phyloP scores from a whole-genome alignment of 2,797 vertebrate genomes.

The Rachycentron canadum region DNA sequence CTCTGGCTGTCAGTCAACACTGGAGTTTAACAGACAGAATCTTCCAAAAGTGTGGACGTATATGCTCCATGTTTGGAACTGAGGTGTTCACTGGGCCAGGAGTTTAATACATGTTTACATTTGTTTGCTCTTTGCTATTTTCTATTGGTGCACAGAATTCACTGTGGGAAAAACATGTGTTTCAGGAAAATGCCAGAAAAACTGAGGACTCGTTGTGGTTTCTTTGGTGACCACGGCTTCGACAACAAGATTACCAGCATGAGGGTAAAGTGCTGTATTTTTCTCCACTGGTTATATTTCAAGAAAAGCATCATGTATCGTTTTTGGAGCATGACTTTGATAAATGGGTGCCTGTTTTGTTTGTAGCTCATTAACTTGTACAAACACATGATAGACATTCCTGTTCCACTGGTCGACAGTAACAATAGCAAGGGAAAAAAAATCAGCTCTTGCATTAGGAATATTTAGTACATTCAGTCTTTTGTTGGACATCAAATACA shows the following conservation, averaged over 20 bases:
- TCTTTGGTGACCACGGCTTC: constrained; percentile 96
- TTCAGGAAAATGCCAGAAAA: constrained; percentile 90
- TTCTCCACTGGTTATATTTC: not conserved
- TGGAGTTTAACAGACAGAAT: too few species aligned
- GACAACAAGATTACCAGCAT: constrained; percentile 99
- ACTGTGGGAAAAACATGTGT: not conserved
- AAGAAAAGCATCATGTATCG: not conserved
- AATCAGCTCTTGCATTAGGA: too few species aligned
- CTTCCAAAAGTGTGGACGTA: too few species aligned
- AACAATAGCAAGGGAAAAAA: not conserved
- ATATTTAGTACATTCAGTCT: too few species aligned
- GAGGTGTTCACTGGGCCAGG: too few species aligned
- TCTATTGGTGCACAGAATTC: not conserved
- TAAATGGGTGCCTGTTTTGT: too few species aligned
- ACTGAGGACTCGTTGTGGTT: constrained; percentile 87
- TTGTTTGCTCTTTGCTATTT: too few species aligned
- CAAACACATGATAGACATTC: too few species aligned
- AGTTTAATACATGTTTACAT: too few species aligned
- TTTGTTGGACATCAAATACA: not conserved
- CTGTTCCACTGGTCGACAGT: not conserved
- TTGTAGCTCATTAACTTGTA: too few species aligned
- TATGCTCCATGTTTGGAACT: too few species aligned
- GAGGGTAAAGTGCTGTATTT: constrained; percentile 86
- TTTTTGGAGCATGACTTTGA: not conserved
- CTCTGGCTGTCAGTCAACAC: too few species aligned